A percentile compares a stretch with the other conserved stretches of the same genome.
Evolutionary conservation across 2,797 vertebrate species (phyloP).

Genomic region (Gastrophryne carolinensis): DNA sequence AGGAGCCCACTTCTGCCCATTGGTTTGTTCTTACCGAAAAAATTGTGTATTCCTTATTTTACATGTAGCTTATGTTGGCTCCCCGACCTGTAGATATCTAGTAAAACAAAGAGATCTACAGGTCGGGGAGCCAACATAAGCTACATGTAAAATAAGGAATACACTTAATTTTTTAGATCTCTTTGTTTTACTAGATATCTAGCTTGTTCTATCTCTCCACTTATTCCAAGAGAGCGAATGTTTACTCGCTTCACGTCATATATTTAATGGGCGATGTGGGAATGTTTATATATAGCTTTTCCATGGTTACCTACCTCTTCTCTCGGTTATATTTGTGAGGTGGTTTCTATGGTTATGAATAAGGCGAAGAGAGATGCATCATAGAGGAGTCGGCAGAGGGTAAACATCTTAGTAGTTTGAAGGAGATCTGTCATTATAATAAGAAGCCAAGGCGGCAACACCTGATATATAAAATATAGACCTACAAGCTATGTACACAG

Average conservation of each 20-base stretch:
- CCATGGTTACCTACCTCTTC: constrained; percentile 8
- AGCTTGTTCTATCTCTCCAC: too few species aligned
- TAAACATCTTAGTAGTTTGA: not conserved
- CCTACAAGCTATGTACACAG: too few species aligned
- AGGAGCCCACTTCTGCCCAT: too few species aligned
- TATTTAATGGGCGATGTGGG: not conserved
- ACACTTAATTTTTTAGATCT: too few species aligned
- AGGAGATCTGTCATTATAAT: not conserved
- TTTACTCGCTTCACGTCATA: not conserved
- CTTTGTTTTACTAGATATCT: too few species aligned
- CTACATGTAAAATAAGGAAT: not conserved
- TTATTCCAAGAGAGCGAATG: constrained; percentile 16
- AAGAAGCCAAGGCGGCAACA: too few species aligned
- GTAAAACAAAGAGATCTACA: not conserved
- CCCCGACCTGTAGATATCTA: not conserved
- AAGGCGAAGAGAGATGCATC: not conserved
- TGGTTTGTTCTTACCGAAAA: too few species aligned
- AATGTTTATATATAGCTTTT: constrained; percentile 20
- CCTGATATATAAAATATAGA: too few species aligned
- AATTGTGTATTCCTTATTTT: too few species aligned
- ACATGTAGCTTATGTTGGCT: not conserved
- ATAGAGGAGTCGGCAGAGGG: not conserved
- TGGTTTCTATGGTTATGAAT: constrained; percentile 21
- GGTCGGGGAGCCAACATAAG: not conserved
- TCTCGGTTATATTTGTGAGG: not conserved